A percentile compares a stretch with the other conserved stretches of the same genome.
phyloP scores from a whole-genome alignment of 2,113 vertebrate species.

The Chroicocephalus ridibundus region DNA sequence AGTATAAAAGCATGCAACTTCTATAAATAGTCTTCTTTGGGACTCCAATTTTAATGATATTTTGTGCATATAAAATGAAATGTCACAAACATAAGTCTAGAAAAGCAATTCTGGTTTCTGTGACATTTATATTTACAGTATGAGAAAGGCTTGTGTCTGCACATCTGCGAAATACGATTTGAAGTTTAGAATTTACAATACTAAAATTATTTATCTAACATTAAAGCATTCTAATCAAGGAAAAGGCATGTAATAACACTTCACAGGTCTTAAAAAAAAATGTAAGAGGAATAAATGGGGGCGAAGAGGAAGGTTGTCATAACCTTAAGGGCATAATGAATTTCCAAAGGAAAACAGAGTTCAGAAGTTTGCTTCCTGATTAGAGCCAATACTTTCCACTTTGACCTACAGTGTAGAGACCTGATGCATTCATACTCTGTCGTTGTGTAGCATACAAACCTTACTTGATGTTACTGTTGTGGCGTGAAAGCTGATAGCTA shows the following conservation, averaged over 20 bases:
- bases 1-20: constrained; percentile 75
- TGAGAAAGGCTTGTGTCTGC: constrained; percentile 61
- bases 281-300: background rate
- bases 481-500: background rate
- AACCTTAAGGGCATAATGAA: background rate
- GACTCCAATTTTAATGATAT: constrained; percentile 59
- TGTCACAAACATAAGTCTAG: constrained; percentile 72
- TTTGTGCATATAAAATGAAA: constrained; percentile 74
- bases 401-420: background rate
- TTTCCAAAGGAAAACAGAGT: background rate
- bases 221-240: background rate
- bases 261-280: background rate
- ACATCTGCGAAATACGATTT: constrained; percentile 40
- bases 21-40: constrained; percentile 42
- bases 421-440: background rate
- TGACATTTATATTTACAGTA: constrained; percentile 72
- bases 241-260: background rate
- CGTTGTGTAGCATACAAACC: background rate
- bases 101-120: constrained; percentile 70
- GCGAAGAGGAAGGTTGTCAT: background rate
- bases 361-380: background rate
- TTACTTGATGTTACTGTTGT: background rate
- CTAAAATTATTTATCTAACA: background rate
- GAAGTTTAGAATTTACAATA: constrained; percentile 53
- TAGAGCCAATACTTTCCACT: background rate